Conservation (phyloP, 2,888 invertebrate species). For the Cheilosia soror region DNA sequence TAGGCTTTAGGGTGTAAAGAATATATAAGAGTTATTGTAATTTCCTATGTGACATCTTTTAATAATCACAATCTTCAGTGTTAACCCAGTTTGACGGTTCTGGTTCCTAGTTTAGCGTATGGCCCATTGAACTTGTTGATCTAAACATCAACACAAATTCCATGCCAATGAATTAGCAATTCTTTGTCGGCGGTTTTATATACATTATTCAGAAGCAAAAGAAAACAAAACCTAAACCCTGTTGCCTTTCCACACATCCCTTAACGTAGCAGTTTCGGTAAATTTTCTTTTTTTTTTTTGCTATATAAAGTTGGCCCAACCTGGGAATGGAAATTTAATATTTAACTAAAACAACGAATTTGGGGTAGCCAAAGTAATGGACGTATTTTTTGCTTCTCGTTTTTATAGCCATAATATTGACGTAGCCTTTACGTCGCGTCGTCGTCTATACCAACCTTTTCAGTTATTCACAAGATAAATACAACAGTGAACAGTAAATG, state of each 20-base stretch:
- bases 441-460: conserved; percentile 1
- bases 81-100: no score
- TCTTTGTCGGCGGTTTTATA: background rate
- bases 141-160: no score
- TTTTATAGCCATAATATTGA: background rate
- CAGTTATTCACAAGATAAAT: conserved; percentile 19
- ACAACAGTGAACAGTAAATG: conserved; percentile 3
- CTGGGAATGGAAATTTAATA: conserved; percentile 3
- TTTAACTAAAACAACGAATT: background rate
- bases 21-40: no score
- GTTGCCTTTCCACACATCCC: background rate
- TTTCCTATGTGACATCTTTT: no score
- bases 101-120: no score
- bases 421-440: background rate
- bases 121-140: no score
- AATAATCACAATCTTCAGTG: no score
- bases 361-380: background rate
- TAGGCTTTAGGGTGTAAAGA: no score
- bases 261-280: background rate
- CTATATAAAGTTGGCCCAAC: background rate
- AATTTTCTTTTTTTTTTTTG: no score
- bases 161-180: background rate
- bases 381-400: background rate
- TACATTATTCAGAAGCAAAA: background rate
- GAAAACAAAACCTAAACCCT: background rate